Evolutionary conservation across 2,888 invertebrate genomes (phyloP), one percentile per base, ranked within the genome.

Genomic region (Macrophya annulata): DNA sequence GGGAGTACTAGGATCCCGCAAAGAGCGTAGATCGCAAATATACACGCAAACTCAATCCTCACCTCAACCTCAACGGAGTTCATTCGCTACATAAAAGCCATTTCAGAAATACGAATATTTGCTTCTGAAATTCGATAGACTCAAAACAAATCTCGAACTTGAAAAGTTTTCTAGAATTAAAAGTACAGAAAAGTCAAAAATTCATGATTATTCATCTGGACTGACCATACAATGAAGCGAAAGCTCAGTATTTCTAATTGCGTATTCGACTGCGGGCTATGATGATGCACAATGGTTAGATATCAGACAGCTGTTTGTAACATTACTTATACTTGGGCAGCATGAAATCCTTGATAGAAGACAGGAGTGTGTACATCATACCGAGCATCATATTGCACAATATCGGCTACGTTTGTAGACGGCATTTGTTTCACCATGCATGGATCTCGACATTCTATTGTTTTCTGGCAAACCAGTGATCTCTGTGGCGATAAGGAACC

Each of bases 381-480:
- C n/a, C 21, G 81, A 62, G 62, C 59, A 81, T 62, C 59, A 21
- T 17, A 45, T 43, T 21, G 62, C 21, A 62, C 81, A 62, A 65
- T 65, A 81, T 51, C 62, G 43, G 15, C 51, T 55, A 55, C 45
- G 21, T 59, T 81, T 62, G 81, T 51, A 62, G 62, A 62, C 21
- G 43, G 81, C n/a, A 81, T 81, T 81, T 45, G 62, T 81, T 81
- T 40, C n/a, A 55, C 81, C 65, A 81, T 62, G 62, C 65, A 77
- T 51, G 77, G 43, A 62, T 81, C 81, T 81, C 81, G 77, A 77
- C 88, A 89, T 88, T 88, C 89, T 88, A 89, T 90, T 89, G 90
- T 90, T 88, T 90, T 81, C 87, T 87, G 83, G 86, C 84, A 88
- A 88, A 90, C 85, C 84, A 88, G 86, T 86, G 87, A 89, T 89